phyloP scores from a whole-genome alignment of 2,113 vertebrate genomes.

The Pseudolaguvia tuberculata region DNA sequence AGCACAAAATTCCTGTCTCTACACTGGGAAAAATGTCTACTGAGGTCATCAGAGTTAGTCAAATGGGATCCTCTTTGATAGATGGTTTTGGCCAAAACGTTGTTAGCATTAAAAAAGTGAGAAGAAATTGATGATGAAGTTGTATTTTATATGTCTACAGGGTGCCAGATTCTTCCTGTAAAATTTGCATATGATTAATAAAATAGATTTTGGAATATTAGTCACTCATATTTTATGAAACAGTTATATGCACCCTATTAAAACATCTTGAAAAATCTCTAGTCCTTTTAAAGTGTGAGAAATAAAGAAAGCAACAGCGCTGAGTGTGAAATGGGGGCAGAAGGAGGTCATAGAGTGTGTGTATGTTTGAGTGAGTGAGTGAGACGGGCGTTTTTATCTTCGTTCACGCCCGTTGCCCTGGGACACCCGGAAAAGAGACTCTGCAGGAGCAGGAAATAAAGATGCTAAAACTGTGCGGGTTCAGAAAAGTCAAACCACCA shows the following conservation, averaged over 20 bases:
- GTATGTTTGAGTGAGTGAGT: background rate
- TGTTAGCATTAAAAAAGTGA: background rate
- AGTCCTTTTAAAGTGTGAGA: background rate
- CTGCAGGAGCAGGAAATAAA: slow-evolving; percentile 33
- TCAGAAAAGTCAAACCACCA: slow-evolving; percentile 27
- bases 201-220: background rate
- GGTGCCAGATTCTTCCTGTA: background rate
- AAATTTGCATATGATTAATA: slow-evolving; percentile 6
- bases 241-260: background rate
- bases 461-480: slow-evolving; percentile 3
- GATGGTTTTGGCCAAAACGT: background rate
- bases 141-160: background rate
- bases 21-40: slow-evolving; percentile 3
- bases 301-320: background rate
- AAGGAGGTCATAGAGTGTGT: slow-evolving; percentile 15
- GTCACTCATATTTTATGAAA: background rate
- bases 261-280: background rate
- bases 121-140: slow-evolving; percentile 11
- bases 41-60: slow-evolving; percentile 16
- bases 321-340: slow-evolving; percentile 10
- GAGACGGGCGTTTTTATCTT: background rate
- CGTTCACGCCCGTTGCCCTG: slow-evolving; percentile 10
- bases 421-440: slow-evolving; percentile 34
- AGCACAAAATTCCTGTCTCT: slow-evolving; percentile 9
- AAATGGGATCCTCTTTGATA: background rate